Evolutionary conservation across 2,113 vertebrate species (phyloP).

Genomic region (Lota lota): DNA sequence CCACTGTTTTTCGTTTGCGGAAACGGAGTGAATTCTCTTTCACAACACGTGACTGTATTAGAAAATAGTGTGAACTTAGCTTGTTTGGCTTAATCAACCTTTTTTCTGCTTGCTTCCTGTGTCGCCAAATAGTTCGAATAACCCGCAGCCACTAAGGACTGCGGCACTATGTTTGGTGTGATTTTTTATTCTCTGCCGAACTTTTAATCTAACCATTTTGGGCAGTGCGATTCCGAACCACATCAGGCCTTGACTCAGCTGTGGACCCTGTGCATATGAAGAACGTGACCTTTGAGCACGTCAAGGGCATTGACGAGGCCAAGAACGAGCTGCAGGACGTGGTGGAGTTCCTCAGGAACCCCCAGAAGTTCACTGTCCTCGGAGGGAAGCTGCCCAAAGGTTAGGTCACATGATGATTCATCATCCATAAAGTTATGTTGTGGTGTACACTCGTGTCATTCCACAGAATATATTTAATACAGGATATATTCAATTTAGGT

Average conservation of each 20-base stretch:
- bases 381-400: conserved; percentile 99
- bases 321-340: conserved; percentile 98
- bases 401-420: conserved; percentile 34
- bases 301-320: conserved; percentile 96
- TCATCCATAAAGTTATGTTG: not conserved
- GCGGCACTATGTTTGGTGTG: conserved; percentile 38
- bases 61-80: not conserved
- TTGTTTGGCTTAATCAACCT: too few relatives aligned
- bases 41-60: too few relatives aligned
- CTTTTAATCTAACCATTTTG: conserved; percentile 70
- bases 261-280: conserved; percentile 97
- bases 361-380: conserved; percentile 92
- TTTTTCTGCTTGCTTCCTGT: too few relatives aligned
- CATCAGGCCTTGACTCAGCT: conserved; percentile 91
- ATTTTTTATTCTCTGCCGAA: conserved; percentile 50
- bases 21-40: too few relatives aligned
- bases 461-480: not conserved
- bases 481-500: not conserved
- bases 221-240: conserved; percentile 94
- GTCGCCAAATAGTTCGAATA: too few relatives aligned
- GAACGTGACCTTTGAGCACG: conserved; percentile 97
- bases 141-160: too few relatives aligned
- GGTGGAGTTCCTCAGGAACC: conserved; percentile 95
- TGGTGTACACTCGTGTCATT: not conserved
- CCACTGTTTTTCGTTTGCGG: too few relatives aligned